Evolutionary conservation across 2,113 vertebrate species (phyloP).

Genomic region (cat (Felis catus)): F.catus_Fca126_mat1.0 CM031420.1:7767001-7767500

Average conservation of each 20-base stretch:
- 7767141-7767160: neutral
- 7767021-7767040: neutral
- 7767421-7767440: neutral
- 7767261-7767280: neutral
- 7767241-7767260: accelerated
- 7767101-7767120: neutral
- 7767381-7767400: neutral
- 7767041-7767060: accelerated
- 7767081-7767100: neutral
- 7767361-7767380: neutral
- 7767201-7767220: neutral
- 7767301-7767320: accelerated
- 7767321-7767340: accelerated
- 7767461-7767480: neutral
- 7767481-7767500: neutral
- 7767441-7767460: neutral
- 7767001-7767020: neutral
- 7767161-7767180: neutral
- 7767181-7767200: accelerated
- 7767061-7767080: accelerated
- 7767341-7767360: neutral
- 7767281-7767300: neutral
- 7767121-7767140: neutral
- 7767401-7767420: accelerated
- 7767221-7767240: too few species aligned